Evolutionary conservation across 2,888 invertebrate genomes (phyloP), one percentile per base, ranked within the genome.

Genomic region (Myathropa florea): DNA sequence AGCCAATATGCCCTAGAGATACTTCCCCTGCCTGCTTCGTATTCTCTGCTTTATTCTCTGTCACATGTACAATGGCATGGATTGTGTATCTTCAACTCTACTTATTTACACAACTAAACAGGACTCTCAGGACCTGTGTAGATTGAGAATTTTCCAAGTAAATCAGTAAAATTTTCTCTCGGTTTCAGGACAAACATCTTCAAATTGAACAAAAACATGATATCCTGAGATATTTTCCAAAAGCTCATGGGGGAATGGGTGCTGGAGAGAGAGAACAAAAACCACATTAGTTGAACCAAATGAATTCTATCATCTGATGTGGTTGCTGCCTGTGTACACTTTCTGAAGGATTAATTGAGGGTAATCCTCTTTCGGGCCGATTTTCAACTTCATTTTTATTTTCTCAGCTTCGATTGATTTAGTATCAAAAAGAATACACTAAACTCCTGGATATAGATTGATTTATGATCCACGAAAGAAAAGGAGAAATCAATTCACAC

Each of bases 401-500:
- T 30, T 23, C 55, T 73, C 33, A 7, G 57, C 18, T 26, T 36
- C 57, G 46, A 61, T 80, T 80, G 73, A 80, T 80, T 80, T 73
- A 80, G 26, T 65, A 63, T 55, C 59, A 46, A n/a, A 57, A 24
- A 24, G 24, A 10, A n/a, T 1, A 53, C 18, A 21, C n/a, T 24
- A 57, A 57, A 23, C 73, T 75, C 75, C 76, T 9, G 36, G 23
- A 36, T 67, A 36, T 60, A 10, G 57, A 65, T 68, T 86, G 86
- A 83, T 83, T 83, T 86, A 83, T 75, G 61, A 63, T 72, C 36
- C 36, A 36, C 30, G 7, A 7, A 18, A 46, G 18, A 39, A 46
- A 70, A 57, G 73, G 75, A 65, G 79, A 79, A 78, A 79, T 83
- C 83, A 79, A 86, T 61, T 81, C 81, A 82, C 75, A 75, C 75